Evolutionary conservation across 2,888 invertebrate species (phyloP).

Genomic region (Myopa tessellatipennis): DNA sequence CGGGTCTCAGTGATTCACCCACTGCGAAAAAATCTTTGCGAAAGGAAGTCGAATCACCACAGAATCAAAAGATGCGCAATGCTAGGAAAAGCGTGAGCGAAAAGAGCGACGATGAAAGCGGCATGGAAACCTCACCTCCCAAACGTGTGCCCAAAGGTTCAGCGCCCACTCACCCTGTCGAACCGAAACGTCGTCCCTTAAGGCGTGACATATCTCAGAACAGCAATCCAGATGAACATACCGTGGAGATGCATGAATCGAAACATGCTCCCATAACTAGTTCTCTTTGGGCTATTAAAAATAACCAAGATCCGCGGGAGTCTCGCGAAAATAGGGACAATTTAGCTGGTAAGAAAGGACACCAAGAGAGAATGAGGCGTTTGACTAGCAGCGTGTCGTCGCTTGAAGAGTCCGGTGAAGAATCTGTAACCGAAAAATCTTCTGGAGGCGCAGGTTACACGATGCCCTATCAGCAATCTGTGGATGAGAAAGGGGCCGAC

Average conservation of each 20-base stretch:
- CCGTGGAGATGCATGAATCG: constrained; percentile 25
- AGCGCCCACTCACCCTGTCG: constrained; percentile 56
- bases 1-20: constrained; percentile 49
- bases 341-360: constrained; percentile 1
- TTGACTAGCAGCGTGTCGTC: constrained; percentile 32
- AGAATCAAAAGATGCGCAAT: neutral
- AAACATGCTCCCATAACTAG: constrained; percentile 37
- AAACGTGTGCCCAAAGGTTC: constrained; percentile 52
- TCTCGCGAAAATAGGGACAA: neutral
- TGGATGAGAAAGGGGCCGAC: constrained; percentile 40
- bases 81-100: constrained; percentile 47
- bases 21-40: neutral
- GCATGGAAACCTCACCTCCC: constrained; percentile 56
- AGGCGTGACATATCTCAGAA: constrained; percentile 46
- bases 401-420: constrained; percentile 36
- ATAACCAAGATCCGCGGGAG: neutral
- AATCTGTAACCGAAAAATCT: constrained; percentile 7
- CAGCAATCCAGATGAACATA: constrained; percentile 46
- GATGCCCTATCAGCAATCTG: constrained; percentile 49
- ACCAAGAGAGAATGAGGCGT: constrained; percentile 43
- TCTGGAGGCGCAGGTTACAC: neutral
- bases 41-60: neutral
- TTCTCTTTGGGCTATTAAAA: constrained; percentile 44
- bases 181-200: constrained; percentile 45
- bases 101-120: constrained; percentile 58